Base-by-base conservation (phyloP, 2,888 invertebrate genomes). In the Eulithis prunata region DNA sequence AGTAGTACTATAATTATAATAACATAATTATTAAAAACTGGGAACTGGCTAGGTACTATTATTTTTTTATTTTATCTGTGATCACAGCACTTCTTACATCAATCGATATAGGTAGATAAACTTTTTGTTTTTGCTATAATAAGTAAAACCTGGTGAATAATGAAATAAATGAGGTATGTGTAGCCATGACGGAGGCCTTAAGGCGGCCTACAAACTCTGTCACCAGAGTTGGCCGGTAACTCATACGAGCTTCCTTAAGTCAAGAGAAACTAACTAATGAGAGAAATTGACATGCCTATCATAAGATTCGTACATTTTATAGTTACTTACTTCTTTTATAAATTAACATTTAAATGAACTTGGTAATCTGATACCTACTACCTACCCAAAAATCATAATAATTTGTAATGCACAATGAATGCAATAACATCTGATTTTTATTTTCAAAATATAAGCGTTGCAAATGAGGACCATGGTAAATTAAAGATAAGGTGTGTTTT, bases 371-470 rank as follows among this genome's bases (percentile, higher is more conserved):
- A 70, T 63, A 57, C 61, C 21, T 21, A 21, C 21, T 21, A 21
- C 21, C 21, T 66, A 67, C 67, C 65, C 62, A 66, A 69, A 69
- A 28, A 63, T 61, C 61, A 63, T 69, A 74, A 66, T 66, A 63
- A 69, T 73, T 76, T 78, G 74, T 66, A 62, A 38, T 53, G 11
- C 52, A 57, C 28, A 56, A 52, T 28, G 58, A 71, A 61, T 70
- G 71, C 68, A 74, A 78, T 76, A 73, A 77, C 72, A 75, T 74
- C 62, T 59, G 62, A 67, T 75, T 70, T 71, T 73, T 70, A 70
- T 71, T 60, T 61, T 63, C 64, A 53, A 58, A 67, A 55, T 58
- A 57, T 13, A 41, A 57, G 46, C 7, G 13, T 46, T 49, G 10
- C 49, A 32, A 53, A 57, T 59, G 13, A 47, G 55, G 21, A 67